Evolutionary conservation across 2,888 invertebrate species (phyloP).

Genomic region (Tachina fera): DNA sequence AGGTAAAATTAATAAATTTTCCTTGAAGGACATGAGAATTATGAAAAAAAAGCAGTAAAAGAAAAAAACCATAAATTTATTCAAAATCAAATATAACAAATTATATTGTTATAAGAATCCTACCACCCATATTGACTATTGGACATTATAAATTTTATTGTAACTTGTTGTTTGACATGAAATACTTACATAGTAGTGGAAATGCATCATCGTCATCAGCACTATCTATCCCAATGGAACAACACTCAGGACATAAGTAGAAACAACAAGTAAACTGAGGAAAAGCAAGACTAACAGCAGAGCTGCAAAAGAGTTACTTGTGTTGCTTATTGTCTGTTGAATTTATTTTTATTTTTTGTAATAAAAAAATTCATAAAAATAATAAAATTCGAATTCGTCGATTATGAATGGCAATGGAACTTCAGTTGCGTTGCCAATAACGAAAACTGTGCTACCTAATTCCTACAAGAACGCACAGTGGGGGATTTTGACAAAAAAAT

Average conservation of each 20-base stretch:
- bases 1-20: constrained; percentile 62
- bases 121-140: constrained; percentile 67
- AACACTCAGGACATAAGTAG: constrained; percentile 49
- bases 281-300: constrained; percentile 22
- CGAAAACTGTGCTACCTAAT: too few relatives aligned
- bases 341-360: not conserved
- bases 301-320: constrained; percentile 12
- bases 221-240: constrained; percentile 25
- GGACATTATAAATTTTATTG: constrained; percentile 67
- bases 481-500: too few relatives aligned
- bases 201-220: constrained; percentile 55
- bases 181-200: constrained; percentile 45
- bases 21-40: constrained; percentile 68
- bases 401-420: too few relatives aligned
- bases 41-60: not conserved
- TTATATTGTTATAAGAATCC: constrained; percentile 50
- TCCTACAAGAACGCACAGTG: too few relatives aligned
- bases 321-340: not conserved
- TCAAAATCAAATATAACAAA: constrained; percentile 53
- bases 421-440: too few relatives aligned
- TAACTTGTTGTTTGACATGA: constrained; percentile 68
- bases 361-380: too few relatives aligned
- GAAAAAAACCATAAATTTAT: constrained; percentile 12
- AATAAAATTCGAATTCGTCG: too few relatives aligned
- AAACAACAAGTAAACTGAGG: constrained; percentile 14